A percentile compares a stretch with the other conserved stretches of the same genome.
Conservation (phyloP, 2,888 invertebrate genomes). For the Atrina japonica region DNA sequence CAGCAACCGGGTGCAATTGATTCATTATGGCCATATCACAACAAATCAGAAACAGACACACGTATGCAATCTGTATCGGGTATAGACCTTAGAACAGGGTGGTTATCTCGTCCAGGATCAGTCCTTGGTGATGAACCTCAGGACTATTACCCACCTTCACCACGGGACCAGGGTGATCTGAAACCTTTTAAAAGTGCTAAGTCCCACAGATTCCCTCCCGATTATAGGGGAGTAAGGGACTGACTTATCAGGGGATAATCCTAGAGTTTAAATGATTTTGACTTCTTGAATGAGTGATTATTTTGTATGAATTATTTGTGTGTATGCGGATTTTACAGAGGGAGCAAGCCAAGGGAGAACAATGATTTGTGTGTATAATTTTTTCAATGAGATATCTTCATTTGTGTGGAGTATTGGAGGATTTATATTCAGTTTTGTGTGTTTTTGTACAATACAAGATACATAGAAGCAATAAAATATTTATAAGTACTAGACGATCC, state of each 20-base stretch:
- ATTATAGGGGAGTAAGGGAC: slow-evolving; percentile 45
- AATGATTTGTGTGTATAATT: no score
- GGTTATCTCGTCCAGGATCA: slow-evolving; percentile 62
- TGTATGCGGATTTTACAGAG: no score
- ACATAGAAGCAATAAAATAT: no score
- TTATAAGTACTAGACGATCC: no score
- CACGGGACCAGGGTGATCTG: slow-evolving; percentile 55
- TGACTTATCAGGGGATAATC: slow-evolving; percentile 1
- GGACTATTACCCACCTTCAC: slow-evolving; percentile 54
- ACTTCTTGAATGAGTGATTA: no score
- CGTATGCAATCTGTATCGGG: slow-evolving; percentile 47
- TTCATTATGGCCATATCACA: slow-evolving; percentile 54
- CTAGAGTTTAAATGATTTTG: background rate
- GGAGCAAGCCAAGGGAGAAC: no score
- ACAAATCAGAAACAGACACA: slow-evolving; percentile 51
- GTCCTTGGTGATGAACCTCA: slow-evolving; percentile 53
- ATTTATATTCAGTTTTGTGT: no score
- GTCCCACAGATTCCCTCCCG: slow-evolving; percentile 40
- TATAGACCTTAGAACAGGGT: slow-evolving; percentile 56
- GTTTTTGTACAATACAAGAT: no score
- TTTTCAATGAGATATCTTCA: no score
- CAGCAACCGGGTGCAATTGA: slow-evolving; percentile 48
- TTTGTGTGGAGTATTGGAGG: no score
- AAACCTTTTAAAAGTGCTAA: slow-evolving; percentile 58
- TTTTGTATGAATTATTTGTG: no score